Evolutionary conservation across 2,888 invertebrate genomes (phyloP).

Genomic region (Trissolcus brochymenae): DNA sequence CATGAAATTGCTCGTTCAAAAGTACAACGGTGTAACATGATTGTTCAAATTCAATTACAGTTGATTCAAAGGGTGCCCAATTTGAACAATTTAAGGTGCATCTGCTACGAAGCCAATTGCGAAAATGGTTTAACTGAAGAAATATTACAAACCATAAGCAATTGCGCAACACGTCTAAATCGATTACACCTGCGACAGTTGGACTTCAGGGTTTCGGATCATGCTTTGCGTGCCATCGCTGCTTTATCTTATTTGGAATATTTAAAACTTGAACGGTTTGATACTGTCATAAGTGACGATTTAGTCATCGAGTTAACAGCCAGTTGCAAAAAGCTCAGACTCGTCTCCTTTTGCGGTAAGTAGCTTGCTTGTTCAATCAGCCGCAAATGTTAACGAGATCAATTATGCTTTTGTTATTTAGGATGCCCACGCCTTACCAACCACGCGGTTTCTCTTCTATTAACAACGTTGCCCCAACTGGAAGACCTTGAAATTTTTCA

Average conservation of each 20-base stretch:
- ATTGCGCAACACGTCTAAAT: conserved; percentile 42
- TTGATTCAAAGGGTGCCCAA: conserved; percentile 43
- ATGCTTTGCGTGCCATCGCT: conserved; percentile 25
- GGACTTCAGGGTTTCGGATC: conserved; percentile 40
- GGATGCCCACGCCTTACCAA: conserved; percentile 44
- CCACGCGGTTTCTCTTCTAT: conserved; percentile 17
- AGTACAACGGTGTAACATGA: conserved; percentile 7
- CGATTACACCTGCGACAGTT: conserved; percentile 49
- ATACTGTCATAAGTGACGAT: conserved; percentile 45
- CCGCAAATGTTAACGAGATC: conserved; percentile 15
- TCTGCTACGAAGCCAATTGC: conserved; percentile 50
- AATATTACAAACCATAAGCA: conserved; percentile 42
- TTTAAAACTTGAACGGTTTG: conserved; percentile 53
- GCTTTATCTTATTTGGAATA: conserved; percentile 48
- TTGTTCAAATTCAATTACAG: conserved; percentile 40
- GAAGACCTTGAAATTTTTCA: conserved; percentile 54
- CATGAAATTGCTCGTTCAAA: not conserved
- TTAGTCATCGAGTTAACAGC: conserved; percentile 21
- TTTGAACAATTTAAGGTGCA: conserved; percentile 47
- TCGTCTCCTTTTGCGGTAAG: conserved; percentile 53
- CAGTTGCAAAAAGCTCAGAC: conserved; percentile 42
- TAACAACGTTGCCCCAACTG: conserved; percentile 18
- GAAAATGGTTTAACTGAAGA: conserved; percentile 39
- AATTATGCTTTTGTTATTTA: conserved; percentile 17
- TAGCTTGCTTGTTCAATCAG: conserved; percentile 9